Evolutionary conservation across 2,797 vertebrate genomes (phyloP).

Genomic region (Labroides dimidiatus): DNA sequence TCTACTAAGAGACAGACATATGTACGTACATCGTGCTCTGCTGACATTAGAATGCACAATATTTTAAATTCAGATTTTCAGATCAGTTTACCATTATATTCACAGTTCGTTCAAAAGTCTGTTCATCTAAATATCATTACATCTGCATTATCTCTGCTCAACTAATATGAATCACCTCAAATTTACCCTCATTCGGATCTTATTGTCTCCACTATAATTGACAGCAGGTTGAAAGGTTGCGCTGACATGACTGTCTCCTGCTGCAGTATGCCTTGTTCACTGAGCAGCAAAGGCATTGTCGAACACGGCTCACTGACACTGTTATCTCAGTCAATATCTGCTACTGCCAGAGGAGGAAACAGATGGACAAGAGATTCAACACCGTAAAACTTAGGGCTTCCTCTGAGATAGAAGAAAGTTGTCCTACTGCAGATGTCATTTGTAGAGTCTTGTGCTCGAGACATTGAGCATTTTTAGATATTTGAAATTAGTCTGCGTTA

Average conservation of each 20-base stretch:
- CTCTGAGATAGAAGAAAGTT: constrained; percentile 19
- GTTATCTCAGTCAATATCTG: constrained; percentile 70
- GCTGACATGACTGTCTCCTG: constrained; percentile 59
- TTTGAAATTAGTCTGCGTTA: not conserved
- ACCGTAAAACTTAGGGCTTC: constrained; percentile 27
- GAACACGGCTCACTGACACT: constrained; percentile 54
- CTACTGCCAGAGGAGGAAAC: constrained; percentile 59
- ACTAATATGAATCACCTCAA: not conserved
- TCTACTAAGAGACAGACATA: not conserved
- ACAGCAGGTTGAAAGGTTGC: constrained; percentile 39
- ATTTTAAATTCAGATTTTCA: not conserved
- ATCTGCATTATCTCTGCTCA: not conserved
- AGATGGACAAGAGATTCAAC: constrained; percentile 63
- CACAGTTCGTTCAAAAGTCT: not conserved
- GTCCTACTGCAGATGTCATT: not conserved
- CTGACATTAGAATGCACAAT: not conserved
- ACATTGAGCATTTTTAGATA: not conserved
- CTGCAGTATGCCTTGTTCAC: constrained; percentile 67
- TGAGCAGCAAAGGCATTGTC: constrained; percentile 57
- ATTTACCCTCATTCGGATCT: constrained; percentile 18
- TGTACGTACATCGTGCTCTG: not conserved
- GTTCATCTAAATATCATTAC: not conserved
- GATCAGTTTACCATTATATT: not conserved
- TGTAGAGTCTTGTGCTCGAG: not conserved
- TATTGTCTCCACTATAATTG: constrained; percentile 42